These are phyloP conservation scores for Myiotriccus ornatus DNA, from an alignment of 2,797 vertebrate genomes.

Conservation along the genomic window DNA sequence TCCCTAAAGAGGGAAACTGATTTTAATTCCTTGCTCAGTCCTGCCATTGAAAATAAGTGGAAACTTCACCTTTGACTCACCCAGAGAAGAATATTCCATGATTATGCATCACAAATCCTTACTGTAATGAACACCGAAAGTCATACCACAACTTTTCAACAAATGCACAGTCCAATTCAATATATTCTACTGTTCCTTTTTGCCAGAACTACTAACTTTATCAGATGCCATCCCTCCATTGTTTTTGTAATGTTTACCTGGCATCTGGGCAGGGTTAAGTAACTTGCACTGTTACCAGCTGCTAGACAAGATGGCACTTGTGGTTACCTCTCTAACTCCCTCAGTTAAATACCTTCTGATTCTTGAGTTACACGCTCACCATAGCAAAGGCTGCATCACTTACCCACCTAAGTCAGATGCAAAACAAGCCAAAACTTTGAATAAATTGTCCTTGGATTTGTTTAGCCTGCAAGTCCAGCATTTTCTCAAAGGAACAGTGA, in stretches of 20 bases:
- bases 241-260: not conserved
- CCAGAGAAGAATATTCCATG: not conserved
- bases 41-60: not conserved
- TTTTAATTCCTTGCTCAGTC: not conserved
- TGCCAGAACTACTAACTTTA: not conserved
- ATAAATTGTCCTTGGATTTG: not conserved
- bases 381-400: not conserved
- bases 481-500: not conserved
- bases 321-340: constrained; percentile 9
- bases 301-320: not conserved
- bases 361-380: not conserved
- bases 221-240: not conserved
- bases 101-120: not conserved
- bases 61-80: not conserved
- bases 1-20: not conserved
- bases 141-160: not conserved
- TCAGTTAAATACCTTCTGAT: not conserved
- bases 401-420: not conserved
- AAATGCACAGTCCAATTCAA: not conserved
- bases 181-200: not conserved
- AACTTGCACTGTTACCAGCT: not conserved
- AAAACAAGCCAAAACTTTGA: not conserved
- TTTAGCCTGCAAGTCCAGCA: not conserved
- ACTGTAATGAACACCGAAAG: not conserved
- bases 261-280: not conserved